These are phyloP conservation scores for Stigmatopora nigra DNA, from an alignment of 2,113 vertebrate species.

Conservation along the genomic window DNA sequence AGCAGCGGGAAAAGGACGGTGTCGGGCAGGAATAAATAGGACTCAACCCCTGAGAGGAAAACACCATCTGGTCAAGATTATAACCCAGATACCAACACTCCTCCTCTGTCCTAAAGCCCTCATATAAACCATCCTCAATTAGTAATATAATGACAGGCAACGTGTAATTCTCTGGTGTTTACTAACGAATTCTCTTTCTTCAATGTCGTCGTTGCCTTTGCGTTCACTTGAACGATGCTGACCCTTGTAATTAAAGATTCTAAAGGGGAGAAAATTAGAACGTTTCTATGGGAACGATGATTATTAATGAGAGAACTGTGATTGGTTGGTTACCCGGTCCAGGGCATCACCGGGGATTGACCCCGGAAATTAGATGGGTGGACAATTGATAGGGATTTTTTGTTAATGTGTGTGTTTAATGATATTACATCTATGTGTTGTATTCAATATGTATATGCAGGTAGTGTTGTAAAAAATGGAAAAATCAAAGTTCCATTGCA, in stretches of 20 bases:
- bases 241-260: background rate
- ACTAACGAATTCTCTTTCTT: background rate
- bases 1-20: background rate
- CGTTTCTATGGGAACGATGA: background rate
- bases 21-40: conserved; percentile 2
- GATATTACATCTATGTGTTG: background rate
- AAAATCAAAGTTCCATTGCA: conserved; percentile 12
- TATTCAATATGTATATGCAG: background rate
- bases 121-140: background rate
- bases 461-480: background rate
- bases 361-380: background rate
- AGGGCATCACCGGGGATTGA: background rate
- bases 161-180: background rate
- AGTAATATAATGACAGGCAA: background rate
- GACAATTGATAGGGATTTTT: background rate
- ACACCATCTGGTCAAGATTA: conserved; percentile 22
- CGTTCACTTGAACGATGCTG: background rate
- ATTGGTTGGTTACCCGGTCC: background rate
- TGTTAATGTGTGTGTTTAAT: background rate
- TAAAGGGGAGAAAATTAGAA: background rate
- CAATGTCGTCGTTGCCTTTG: background rate
- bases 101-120: background rate
- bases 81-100: conserved; percentile 16
- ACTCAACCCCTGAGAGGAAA: conserved; percentile 8
- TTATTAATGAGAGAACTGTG: background rate